Evolutionary conservation across 2,888 invertebrate species (phyloP).

Genomic region (Osmoderma eremita): DNA sequence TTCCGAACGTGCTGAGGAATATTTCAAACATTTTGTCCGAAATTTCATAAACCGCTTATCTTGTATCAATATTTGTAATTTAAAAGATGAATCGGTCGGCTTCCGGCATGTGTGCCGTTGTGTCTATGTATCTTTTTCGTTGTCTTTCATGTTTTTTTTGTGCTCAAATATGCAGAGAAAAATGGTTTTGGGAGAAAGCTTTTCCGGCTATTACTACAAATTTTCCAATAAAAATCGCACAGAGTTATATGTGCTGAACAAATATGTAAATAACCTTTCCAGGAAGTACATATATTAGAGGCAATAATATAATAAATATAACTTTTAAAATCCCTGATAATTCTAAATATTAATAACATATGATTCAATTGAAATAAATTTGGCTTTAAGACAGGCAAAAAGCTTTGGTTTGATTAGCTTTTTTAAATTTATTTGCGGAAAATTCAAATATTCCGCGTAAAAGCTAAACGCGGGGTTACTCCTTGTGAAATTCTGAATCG

Average conservation of each 20-base stretch:
- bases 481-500: no score
- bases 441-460: no score
- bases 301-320: no score
- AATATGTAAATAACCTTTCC: neutral
- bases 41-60: slow-evolving; percentile 64
- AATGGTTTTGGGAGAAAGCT: neutral
- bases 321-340: no score
- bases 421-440: no score
- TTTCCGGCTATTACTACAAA: slow-evolving; percentile 17
- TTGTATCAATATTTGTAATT: slow-evolving; percentile 65
- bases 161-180: neutral
- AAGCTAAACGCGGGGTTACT: no score
- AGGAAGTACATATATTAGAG: no score
- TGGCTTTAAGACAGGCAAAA: no score
- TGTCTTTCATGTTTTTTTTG: slow-evolving; percentile 14
- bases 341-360: no score
- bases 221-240: neutral
- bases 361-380: no score
- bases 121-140: slow-evolving; percentile 7
- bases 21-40: slow-evolving; percentile 63
- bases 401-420: no score
- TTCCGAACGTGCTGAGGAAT: slow-evolving; percentile 61
- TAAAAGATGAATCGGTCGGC: slow-evolving; percentile 58
- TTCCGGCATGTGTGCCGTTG: slow-evolving; percentile 7
- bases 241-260: neutral